Evolutionary conservation across 2,113 vertebrate species (phyloP), one percentile per base, ranked within the genome.

Genomic region (Noturus placidus): DNA sequence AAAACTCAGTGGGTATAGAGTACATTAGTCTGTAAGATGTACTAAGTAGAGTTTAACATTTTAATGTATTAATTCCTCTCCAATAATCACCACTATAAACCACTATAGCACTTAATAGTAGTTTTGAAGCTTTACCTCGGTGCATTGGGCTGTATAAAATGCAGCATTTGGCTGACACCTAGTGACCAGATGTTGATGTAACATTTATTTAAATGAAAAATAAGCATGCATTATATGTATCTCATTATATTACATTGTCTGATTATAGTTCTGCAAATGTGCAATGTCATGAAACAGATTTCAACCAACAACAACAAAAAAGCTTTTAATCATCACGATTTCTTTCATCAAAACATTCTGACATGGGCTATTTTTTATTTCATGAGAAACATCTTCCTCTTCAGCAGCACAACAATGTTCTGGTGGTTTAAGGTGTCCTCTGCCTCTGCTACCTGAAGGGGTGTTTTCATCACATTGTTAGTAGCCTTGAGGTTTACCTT

Each of bases 351-450:
- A 25, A 46, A 6, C 13, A 46, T 42, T 69, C 61, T n/a, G 22
- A 38, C 61, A 42, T 50, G 1, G 19, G 8, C 25, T 30, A n/a
- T 25, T 33, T 7, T 78, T 92, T 93, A 96, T 92, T 93, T 96
- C 22, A 91, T 92, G 30, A 96, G 88, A 59, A 95, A 86, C 95
- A 96, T 96, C 92, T 95, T 96, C 88, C 91, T 96, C 90, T 93
- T 96, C 85, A 97, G 87, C 81, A 95, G 89, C 7, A 86, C 88
- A 59, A 89, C 88, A 38, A 95, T 95, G 70, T 87, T 90, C 90
- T 92, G 91, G 50, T 96, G 93, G 38, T 91, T 93, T 35, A 88
- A 67, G 9, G 91, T 95, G 61, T 85, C 46, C 50, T 20, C 92
- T 2, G 84, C 83, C 86, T 95, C 93, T 1, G 93, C 95, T 56